Percentiles rank a stretch among this genome's conserved stretches.
These are phyloP conservation scores for Eupithecia pulchellata DNA, from an alignment of 2,888 invertebrate genomes.

Conservation along the genomic window DNA sequence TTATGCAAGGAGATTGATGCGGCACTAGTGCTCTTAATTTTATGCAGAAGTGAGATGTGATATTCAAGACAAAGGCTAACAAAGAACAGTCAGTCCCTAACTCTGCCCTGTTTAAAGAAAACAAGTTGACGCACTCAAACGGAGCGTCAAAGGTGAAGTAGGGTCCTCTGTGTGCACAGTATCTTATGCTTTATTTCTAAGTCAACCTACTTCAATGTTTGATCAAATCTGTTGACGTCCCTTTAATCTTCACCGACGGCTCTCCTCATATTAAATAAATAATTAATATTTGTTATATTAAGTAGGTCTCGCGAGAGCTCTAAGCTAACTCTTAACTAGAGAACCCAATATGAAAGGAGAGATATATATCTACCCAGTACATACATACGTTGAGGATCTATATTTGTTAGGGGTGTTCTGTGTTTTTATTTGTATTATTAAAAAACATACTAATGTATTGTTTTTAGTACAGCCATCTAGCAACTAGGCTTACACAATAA, in stretches of 20 bases:
- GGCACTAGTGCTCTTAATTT: slow-evolving; percentile 35
- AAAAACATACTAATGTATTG: too few relatives aligned
- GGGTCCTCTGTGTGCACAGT: slow-evolving; percentile 74
- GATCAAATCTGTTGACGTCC: slow-evolving; percentile 78
- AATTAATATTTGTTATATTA: slow-evolving; percentile 46
- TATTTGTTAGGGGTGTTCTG: too few relatives aligned
- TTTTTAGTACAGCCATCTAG: too few relatives aligned
- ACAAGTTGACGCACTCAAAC: slow-evolving; percentile 78
- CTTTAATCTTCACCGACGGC: slow-evolving; percentile 79
- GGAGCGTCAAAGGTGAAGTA: slow-evolving; percentile 75
- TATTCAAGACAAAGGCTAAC: slow-evolving; percentile 49
- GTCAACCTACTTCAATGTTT: slow-evolving; percentile 78
- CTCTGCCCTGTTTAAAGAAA: slow-evolving; percentile 77
- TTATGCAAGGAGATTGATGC: background rate
- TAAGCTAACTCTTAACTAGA: slow-evolving; percentile 36
- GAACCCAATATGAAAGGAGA: slow-evolving; percentile 36
- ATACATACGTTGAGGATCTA: slow-evolving; percentile 5
- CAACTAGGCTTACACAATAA: too few relatives aligned
- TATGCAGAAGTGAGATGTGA: slow-evolving; percentile 51
- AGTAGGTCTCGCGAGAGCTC: slow-evolving; percentile 36
- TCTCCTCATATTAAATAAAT: slow-evolving; percentile 60
- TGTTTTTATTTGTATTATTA: too few relatives aligned
- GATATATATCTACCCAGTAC: slow-evolving; percentile 4
- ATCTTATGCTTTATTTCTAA: slow-evolving; percentile 84
- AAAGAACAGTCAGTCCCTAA: slow-evolving; percentile 55